Evolutionary conservation across 2,888 invertebrate species (phyloP), one percentile per base, ranked within the genome.

Genomic region (Dolomedes plantarius): DNA sequence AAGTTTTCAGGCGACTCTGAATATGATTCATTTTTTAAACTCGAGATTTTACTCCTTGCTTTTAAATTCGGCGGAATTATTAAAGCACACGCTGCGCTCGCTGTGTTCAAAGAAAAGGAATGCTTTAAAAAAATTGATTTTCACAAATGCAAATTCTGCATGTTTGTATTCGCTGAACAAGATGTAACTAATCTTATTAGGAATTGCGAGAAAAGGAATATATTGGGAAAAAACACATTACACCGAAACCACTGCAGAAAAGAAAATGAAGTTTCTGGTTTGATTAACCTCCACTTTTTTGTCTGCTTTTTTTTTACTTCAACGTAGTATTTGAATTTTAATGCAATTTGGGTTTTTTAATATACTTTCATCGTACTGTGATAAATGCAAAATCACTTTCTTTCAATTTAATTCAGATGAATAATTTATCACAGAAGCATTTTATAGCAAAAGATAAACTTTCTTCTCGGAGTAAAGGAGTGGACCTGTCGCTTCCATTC

Each of bases 101-200:
- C 41, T 46, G 9, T 76, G 76, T 76, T 83, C 65, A 73, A 50
- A 74, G 23, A 46, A 76, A 65, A 31, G 27, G 71, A 80, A 65
- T 81, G 62, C 23, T n/a, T 36, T 16, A 56, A 56, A 46, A 83
- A 77, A 56, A 56, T 28, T n/a, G 36, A 41, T 56, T 64, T 32
- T 68, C 31, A 36, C 77, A 50, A 68, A 78, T 78, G n/a, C 62
- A 41, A 56, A 78, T 64, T 29, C 68, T 62, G 32, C 41, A 19
- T 79, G 56, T 56, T 56, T 56, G 68, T 81, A 36, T 78, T 75
- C 67, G 27, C 23, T 29, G 50, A 73, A 76, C 77, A 83, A 77
- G 76, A 50, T 83, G 77, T 67, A 83, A 50, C 72, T 83, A 83
- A 83, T 71, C 76, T 72, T 77, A 83, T 83, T 83, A 77, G 31